Conservation (phyloP, 2,797 vertebrate genomes). For the Percopsis omiscomaycus region DNA sequence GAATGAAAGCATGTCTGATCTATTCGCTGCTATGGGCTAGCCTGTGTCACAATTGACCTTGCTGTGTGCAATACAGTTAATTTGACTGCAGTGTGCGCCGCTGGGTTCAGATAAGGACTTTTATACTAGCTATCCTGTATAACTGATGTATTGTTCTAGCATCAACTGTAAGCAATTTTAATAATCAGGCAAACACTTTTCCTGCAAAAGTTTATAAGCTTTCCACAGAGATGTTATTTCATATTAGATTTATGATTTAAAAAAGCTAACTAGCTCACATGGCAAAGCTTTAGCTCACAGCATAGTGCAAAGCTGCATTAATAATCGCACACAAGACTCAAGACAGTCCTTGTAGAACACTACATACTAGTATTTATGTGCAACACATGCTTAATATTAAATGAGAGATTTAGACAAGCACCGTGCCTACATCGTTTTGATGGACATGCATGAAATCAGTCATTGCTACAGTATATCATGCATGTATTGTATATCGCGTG, state of each 20-base stretch:
- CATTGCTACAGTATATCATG: constrained; percentile 3
- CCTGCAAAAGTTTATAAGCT: constrained; percentile 4
- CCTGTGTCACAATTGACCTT: not conserved
- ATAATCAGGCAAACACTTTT: constrained; percentile 13
- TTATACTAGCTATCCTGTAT: not conserved
- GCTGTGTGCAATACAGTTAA: not conserved
- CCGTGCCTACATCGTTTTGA: constrained; percentile 5
- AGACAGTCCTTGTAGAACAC: not conserved
- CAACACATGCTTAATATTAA: not conserved
- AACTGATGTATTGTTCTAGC: constrained; percentile 1
- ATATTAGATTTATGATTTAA: constrained; percentile 16
- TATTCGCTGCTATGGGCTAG: not conserved
- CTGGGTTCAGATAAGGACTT: not conserved
- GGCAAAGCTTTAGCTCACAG: constrained; percentile 7
- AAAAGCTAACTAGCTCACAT: constrained; percentile 3
- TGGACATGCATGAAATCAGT: constrained; percentile 16
- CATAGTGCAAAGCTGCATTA: constrained; percentile 13
- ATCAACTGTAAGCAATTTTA: constrained; percentile 10
- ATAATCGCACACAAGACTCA: constrained; percentile 19
- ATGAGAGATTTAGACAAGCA: not conserved
- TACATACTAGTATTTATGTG: constrained; percentile 4
- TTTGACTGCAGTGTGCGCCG: not conserved
- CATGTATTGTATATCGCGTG: not conserved
- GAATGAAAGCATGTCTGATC: not conserved
- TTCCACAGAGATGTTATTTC: constrained; percentile 2